Conservation (phyloP, 2,797 vertebrate genomes). For the Takifugu rubripes region DNA sequence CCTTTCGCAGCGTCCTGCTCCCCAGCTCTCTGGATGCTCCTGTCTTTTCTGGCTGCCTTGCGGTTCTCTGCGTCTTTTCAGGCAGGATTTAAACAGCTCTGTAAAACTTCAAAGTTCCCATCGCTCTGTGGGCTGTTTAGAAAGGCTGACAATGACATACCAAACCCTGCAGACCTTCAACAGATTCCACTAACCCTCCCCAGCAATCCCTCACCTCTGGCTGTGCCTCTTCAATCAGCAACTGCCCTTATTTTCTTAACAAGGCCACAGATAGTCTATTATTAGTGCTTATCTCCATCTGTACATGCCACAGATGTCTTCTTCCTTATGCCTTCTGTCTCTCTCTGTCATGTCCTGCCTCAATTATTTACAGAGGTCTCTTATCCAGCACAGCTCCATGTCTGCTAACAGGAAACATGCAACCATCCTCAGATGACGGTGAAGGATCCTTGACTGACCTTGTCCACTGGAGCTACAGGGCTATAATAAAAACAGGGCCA, state of each 20-base stretch:
- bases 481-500: slow-evolving; percentile 1
- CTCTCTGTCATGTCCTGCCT: slow-evolving; percentile 21
- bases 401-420: slow-evolving; percentile 22
- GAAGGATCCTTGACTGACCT: slow-evolving; percentile 44
- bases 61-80: slow-evolving; percentile 72
- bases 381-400: slow-evolving; percentile 27
- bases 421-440: slow-evolving; percentile 23
- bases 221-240: slow-evolving; percentile 35
- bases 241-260: slow-evolving; percentile 50
- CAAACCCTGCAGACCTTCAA: slow-evolving; percentile 70
- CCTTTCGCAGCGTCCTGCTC: slow-evolving; percentile 36
- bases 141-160: slow-evolving; percentile 71
- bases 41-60: slow-evolving; percentile 63
- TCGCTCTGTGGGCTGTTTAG: slow-evolving; percentile 67
- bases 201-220: slow-evolving; percentile 60
- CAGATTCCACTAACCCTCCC: slow-evolving; percentile 51
- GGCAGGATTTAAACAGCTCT: slow-evolving; percentile 73
- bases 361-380: slow-evolving; percentile 20
- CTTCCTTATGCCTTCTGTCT: slow-evolving; percentile 11
- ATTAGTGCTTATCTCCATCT: slow-evolving; percentile 55
- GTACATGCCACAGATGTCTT: slow-evolving; percentile 30
- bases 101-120: slow-evolving; percentile 72
- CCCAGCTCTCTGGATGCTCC: slow-evolving; percentile 42
- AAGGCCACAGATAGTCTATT: slow-evolving; percentile 53
- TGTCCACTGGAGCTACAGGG: slow-evolving; percentile 19